Percentiles rank a stretch among this genome's conserved stretches.
These are phyloP conservation scores for Parotocinclus haroldoi DNA, from an alignment of 2,797 vertebrate genomes.

Conservation along the genomic window DNA sequence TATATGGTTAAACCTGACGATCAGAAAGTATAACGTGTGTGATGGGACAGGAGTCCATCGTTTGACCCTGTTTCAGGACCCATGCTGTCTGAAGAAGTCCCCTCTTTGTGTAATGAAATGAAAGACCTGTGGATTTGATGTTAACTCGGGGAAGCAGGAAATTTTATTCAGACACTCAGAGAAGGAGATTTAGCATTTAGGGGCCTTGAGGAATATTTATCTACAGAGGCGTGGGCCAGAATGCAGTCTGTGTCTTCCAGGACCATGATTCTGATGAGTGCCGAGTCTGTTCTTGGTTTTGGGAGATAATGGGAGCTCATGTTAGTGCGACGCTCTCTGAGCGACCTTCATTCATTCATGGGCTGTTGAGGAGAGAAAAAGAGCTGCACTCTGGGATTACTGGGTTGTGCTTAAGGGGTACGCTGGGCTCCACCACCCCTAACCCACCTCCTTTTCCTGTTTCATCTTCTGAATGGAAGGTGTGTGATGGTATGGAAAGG, in stretches of 20 bases:
- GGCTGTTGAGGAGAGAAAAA: constrained; percentile 34
- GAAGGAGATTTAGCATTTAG: constrained; percentile 61
- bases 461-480: constrained; percentile 62
- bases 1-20: constrained; percentile 21
- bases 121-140: constrained; percentile 62
- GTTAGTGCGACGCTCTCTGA: constrained; percentile 52
- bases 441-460: constrained; percentile 59
- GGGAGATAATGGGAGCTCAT: constrained; percentile 45
- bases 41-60: constrained; percentile 41
- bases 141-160: constrained; percentile 70
- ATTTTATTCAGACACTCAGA: constrained; percentile 62
- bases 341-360: constrained; percentile 38
- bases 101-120: constrained; percentile 44
- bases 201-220: constrained; percentile 78
- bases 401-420: constrained; percentile 24
- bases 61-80: constrained; percentile 31
- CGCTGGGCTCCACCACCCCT: constrained; percentile 25
- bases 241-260: constrained; percentile 70
- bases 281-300: constrained; percentile 36
- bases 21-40: constrained; percentile 30
- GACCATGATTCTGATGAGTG: constrained; percentile 28
- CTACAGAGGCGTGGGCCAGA: constrained; percentile 68
- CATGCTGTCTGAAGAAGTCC: constrained; percentile 31
- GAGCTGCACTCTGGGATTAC: constrained; percentile 38
- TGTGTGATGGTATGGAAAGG: constrained; percentile 50